Percentiles rank a stretch among this genome's conserved stretches.
These are phyloP conservation scores for Psophia crepitans DNA, from an alignment of 2,113 vertebrate genomes.

Conservation along the genomic window DNA sequence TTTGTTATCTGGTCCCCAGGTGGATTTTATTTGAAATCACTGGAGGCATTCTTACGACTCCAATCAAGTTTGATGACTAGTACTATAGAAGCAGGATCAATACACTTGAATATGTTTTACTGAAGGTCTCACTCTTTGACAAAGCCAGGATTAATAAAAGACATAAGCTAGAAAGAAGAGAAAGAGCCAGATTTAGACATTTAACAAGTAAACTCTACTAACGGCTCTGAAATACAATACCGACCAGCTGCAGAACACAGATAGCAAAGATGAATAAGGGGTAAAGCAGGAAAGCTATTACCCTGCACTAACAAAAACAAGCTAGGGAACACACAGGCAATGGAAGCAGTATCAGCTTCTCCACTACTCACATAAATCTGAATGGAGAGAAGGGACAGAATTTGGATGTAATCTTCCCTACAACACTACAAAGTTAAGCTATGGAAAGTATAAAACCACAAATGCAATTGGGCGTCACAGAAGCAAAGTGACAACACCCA, in stretches of 20 bases:
- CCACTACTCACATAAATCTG: neutral
- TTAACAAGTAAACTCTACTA: neutral
- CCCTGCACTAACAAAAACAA: neutral
- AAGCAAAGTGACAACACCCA: neutral
- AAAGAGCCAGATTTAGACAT: neutral
- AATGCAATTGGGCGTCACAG: neutral
- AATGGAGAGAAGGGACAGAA: neutral
- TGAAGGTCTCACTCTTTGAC: too few species aligned
- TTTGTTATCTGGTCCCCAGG: neutral
- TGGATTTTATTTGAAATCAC: neutral
- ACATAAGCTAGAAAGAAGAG: neutral
- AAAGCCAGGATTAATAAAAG: neutral
- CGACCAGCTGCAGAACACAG: conserved; percentile 12
- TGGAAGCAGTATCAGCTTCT: neutral
- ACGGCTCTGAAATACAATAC: neutral
- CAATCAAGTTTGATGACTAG: neutral
- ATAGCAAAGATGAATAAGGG: neutral
- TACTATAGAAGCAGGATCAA: neutral
- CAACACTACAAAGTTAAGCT: neutral
- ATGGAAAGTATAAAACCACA: neutral
- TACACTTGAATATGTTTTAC: neutral
- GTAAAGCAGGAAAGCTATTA: neutral
- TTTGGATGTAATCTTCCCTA: neutral
- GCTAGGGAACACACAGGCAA: neutral
- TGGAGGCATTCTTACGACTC: neutral